These are phyloP conservation scores for Bufo bufo DNA, from an alignment of 2,113 vertebrate species.

Conservation along the genomic window DNA sequence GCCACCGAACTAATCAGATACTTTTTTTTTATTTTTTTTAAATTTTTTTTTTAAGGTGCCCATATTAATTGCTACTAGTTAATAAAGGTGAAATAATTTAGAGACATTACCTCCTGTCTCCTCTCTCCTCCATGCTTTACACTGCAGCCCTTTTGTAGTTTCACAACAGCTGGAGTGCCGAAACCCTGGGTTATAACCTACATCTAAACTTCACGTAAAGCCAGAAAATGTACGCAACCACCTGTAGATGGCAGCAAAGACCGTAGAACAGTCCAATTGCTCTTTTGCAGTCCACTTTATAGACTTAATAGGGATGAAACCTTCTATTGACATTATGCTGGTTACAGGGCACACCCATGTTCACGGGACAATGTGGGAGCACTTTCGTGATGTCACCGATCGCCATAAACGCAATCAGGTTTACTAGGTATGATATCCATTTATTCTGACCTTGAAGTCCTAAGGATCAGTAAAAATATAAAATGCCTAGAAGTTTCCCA, in stretches of 20 bases:
- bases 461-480: neutral
- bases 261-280: neutral
- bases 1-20: too few relatives aligned
- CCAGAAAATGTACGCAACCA: neutral
- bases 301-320: too few relatives aligned
- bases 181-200: too few relatives aligned
- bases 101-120: neutral
- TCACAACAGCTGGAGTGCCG: too few relatives aligned
- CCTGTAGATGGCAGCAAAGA: constrained; percentile 40
- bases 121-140: neutral
- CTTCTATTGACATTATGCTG: neutral
- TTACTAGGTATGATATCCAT: neutral
- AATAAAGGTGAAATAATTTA: neutral
- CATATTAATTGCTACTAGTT: neutral
- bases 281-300: too few relatives aligned
- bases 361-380: neutral
- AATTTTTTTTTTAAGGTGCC: too few relatives aligned
- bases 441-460: neutral
- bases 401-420: neutral
- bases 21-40: too few relatives aligned
- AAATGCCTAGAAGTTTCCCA: neutral
- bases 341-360: neutral
- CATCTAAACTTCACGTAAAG: too few relatives aligned
- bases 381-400: neutral
- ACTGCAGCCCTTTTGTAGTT: neutral